phyloP scores from a whole-genome alignment of 2,888 invertebrate genomes.

The Pogonocherus hispidulus region DNA sequence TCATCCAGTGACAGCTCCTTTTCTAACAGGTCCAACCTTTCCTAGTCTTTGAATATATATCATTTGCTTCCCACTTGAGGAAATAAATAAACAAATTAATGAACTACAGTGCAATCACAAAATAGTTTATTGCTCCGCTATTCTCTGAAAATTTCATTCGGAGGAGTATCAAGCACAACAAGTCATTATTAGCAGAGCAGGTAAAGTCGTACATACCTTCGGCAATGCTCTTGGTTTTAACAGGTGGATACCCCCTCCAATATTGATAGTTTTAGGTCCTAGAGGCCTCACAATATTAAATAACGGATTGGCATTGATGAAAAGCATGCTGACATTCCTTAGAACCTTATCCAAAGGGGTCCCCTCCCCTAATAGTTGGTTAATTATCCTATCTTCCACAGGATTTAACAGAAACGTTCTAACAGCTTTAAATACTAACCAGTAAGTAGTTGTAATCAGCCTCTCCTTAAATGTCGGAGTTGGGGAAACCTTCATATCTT shows the following conservation, averaged over 20 bases:
- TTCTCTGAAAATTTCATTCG: no score
- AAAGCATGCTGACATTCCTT: slow-evolving; percentile 60
- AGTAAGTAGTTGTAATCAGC: slow-evolving; percentile 49
- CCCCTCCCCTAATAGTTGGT: slow-evolving; percentile 37
- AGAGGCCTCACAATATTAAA: slow-evolving; percentile 57
- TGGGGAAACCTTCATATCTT: slow-evolving; percentile 50
- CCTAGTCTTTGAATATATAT: no score
- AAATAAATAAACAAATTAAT: no score
- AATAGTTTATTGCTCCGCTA: no score
- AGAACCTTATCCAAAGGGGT: slow-evolving; percentile 54
- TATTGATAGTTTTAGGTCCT: slow-evolving; percentile 58
- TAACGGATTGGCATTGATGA: slow-evolving; percentile 61
- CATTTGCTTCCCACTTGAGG: no score
- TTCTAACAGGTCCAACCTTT: no score
- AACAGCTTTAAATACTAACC: slow-evolving; percentile 21
- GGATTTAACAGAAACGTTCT: slow-evolving; percentile 1
- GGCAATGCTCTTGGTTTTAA: slow-evolving; percentile 48
- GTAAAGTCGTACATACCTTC: slow-evolving; percentile 45
- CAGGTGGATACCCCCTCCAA: slow-evolving; percentile 58
- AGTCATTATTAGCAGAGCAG: no score
- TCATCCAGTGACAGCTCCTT: no score
- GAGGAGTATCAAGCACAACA: no score
- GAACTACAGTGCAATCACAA: no score
- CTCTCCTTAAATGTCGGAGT: slow-evolving; percentile 57
- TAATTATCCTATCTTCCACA: slow-evolving; percentile 11